These are phyloP conservation scores for Paramisgurnus dabryanus DNA, from an alignment of 2,113 vertebrate genomes.

Conservation along the genomic window DNA sequence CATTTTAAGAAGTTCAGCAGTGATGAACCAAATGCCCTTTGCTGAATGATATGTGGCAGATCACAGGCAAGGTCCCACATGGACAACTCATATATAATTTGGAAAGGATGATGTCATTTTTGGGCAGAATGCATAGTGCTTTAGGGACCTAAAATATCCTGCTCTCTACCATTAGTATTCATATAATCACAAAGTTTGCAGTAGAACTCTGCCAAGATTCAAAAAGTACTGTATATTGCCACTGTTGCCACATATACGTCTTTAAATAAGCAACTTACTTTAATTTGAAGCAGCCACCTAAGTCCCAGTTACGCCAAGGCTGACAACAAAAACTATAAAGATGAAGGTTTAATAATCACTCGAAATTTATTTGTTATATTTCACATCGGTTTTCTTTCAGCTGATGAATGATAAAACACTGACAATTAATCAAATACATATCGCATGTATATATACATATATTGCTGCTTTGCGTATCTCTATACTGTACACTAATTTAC, in stretches of 20 bases:
- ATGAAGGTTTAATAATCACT: no score
- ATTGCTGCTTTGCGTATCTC: no score
- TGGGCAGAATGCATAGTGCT: conserved; percentile 24
- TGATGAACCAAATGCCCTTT: conserved; percentile 26
- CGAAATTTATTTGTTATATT: no score
- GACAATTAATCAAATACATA: no score
- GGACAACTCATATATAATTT: conserved; percentile 19
- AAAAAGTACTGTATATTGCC: neutral
- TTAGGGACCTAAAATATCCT: conserved; percentile 17
- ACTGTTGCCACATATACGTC: neutral
- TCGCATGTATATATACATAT: no score
- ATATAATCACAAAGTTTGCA: conserved; percentile 46
- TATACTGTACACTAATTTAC: no score
- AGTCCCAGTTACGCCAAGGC: no score
- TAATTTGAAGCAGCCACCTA: neutral
- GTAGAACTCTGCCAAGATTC: neutral
- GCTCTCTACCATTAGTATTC: conserved; percentile 46
- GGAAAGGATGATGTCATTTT: conserved; percentile 48
- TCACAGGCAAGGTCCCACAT: conserved; percentile 37
- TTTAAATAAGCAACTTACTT: neutral
- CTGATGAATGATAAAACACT: no score
- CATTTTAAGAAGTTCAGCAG: neutral
- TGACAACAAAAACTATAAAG: no score
- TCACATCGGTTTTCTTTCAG: no score
- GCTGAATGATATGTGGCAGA: conserved; percentile 49